These are phyloP conservation scores for Pachydiplax longipennis DNA, from an alignment of 2,888 invertebrate species.

Conservation along the genomic window DNA sequence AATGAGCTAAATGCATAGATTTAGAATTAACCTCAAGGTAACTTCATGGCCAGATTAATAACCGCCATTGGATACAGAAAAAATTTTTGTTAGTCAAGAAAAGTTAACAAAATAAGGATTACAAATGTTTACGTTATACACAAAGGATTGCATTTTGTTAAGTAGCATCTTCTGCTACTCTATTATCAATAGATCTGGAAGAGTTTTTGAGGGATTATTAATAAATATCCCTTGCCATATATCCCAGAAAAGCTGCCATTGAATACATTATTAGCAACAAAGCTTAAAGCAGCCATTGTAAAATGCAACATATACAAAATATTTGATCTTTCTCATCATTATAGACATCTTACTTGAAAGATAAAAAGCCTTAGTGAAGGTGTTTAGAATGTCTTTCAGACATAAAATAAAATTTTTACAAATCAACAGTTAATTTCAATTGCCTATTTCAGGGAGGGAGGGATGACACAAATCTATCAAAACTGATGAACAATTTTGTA, in stretches of 20 bases:
- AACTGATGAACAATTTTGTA: not conserved
- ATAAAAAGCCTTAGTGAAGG: not conserved
- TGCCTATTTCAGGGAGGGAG: not conserved
- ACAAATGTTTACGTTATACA: constrained; percentile 16
- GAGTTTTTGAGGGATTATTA: not conserved
- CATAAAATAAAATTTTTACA: not conserved
- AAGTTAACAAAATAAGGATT: not conserved
- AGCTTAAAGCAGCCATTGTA: constrained; percentile 23
- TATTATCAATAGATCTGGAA: not conserved
- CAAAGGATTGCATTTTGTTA: constrained; percentile 8
- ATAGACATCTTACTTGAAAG: constrained; percentile 2
- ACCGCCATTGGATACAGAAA: constrained; percentile 27
- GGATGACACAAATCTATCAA: not conserved
- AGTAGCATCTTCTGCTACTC: not conserved
- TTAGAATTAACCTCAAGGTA: constrained; percentile 35
- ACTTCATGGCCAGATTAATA: constrained; percentile 28
- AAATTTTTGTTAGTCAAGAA: constrained; percentile 30
- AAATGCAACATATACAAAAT: constrained; percentile 24
- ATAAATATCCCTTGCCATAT: not conserved
- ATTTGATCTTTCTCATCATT: not conserved
- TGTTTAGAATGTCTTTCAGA: not conserved
- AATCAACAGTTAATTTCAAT: not conserved
- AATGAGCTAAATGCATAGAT: constrained; percentile 28
- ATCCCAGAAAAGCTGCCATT: constrained; percentile 40
- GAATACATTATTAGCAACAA: constrained; percentile 27